Evolutionary conservation across 2,888 invertebrate species (phyloP).

Genomic region (Apamea epomidion): DNA sequence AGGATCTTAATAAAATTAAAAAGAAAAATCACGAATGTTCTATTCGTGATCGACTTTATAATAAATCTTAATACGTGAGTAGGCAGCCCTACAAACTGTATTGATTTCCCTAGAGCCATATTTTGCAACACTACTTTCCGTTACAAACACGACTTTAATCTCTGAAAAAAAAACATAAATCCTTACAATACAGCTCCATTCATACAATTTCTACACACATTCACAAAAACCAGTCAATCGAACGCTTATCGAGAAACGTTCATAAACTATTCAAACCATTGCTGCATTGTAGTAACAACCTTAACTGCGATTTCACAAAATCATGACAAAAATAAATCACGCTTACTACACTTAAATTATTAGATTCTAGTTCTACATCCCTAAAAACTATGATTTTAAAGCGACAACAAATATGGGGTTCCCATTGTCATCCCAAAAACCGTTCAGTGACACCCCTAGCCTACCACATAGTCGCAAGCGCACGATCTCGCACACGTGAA

Average conservation of each 20-base stretch:
- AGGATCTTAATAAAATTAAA: neutral
- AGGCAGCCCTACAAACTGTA: neutral
- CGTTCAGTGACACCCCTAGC: constrained; percentile 57
- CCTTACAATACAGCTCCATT: constrained; percentile 28
- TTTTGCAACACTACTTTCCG: constrained; percentile 15
- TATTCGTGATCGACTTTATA: too few species aligned
- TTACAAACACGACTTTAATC: neutral
- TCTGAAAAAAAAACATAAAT: constrained; percentile 19
- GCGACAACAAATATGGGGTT: too few species aligned
- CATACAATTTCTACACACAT: constrained; percentile 31
- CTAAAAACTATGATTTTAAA: neutral
- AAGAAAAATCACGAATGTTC: neutral
- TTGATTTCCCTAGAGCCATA: neutral
- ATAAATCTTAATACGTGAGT: neutral
- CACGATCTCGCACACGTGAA: constrained; percentile 68
- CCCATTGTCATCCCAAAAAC: neutral
- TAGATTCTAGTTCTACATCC: too few species aligned
- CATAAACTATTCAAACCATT: neutral
- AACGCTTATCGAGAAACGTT: constrained; percentile 27
- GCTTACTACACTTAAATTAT: too few species aligned
- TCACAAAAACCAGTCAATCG: constrained; percentile 32
- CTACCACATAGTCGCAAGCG: constrained; percentile 45
- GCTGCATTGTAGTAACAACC: neutral
- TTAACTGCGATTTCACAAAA: neutral
- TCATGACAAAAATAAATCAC: neutral